Evolutionary conservation across 2,113 vertebrate genomes (phyloP).

Genomic region (Mionectes macconnelli): DNA sequence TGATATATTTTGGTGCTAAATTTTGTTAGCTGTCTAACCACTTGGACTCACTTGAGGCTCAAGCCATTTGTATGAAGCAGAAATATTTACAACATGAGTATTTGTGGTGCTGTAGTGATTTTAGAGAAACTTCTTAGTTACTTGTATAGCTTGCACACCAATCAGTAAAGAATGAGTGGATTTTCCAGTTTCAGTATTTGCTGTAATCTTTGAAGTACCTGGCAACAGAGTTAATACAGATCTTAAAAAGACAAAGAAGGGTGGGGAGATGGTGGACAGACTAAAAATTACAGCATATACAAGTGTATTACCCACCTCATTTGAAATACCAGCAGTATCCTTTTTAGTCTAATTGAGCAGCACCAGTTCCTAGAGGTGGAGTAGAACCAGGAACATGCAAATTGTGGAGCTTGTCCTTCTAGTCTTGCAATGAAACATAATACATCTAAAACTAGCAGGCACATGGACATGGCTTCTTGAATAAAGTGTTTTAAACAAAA

Average conservation of each 20-base stretch:
- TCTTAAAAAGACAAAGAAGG: not conserved
- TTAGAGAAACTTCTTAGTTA: not conserved
- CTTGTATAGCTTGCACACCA: not conserved
- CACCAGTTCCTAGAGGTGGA: not conserved
- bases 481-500: not conserved
- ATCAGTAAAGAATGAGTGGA: not conserved
- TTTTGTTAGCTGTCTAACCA: not conserved
- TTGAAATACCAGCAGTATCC: rapidly evolving
- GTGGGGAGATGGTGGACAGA: rapidly evolving
- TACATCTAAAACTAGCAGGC: not conserved
- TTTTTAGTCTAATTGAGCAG: not conserved
- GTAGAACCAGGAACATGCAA: not conserved
- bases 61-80: not conserved
- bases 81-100: not conserved
- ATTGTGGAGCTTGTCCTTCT: not conserved
- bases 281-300: not conserved
- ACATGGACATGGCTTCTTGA: not conserved
- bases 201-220: not conserved
- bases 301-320: too few relatives aligned
- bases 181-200: not conserved
- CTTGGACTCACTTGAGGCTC: not conserved
- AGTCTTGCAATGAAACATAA: not conserved
- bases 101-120: not conserved
- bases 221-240: not conserved
- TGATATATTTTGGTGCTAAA: not conserved